A percentile compares a stretch with the other conserved stretches of the same genome.
Evolutionary conservation across 2,888 invertebrate genomes (phyloP).

Genomic region (Scelioninae gen. 1): DNA sequence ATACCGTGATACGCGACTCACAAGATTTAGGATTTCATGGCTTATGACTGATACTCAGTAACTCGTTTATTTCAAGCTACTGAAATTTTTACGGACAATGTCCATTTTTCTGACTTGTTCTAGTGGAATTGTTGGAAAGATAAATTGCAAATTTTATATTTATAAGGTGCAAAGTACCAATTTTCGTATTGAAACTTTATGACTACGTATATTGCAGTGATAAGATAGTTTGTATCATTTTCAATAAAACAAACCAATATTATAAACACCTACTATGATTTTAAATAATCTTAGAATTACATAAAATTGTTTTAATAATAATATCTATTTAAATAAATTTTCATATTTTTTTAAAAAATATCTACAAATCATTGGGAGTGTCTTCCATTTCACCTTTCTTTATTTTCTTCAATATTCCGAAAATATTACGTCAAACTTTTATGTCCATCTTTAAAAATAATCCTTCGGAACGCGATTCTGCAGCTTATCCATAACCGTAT

Average conservation of each 20-base stretch:
- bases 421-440: conserved; percentile 48
- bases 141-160: conserved; percentile 55
- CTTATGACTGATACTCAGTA: conserved; percentile 58
- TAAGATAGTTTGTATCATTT: conserved; percentile 19
- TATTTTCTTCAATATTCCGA: background rate
- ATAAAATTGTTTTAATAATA: too few relatives aligned
- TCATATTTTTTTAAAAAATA: conserved; percentile 4
- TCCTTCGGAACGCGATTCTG: conserved; percentile 26
- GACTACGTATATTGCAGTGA: background rate
- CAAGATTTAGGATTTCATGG: conserved; percentile 63
- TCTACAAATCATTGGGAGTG: background rate
- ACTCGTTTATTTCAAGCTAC: conserved; percentile 54
- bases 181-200: conserved; percentile 35
- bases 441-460: conserved; percentile 42
- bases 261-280: too few relatives aligned
- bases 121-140: conserved; percentile 46
- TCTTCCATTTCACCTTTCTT: background rate
- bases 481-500: conserved; percentile 55
- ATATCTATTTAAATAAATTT: too few relatives aligned
- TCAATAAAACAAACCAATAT: background rate
- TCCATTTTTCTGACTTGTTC: conserved; percentile 41
- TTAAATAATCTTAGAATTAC: too few relatives aligned
- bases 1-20: conserved; percentile 40
- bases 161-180: conserved; percentile 43
- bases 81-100: conserved; percentile 40